phyloP scores from a whole-genome alignment of 2,888 invertebrate species.

The Pheosia gnoma region DNA sequence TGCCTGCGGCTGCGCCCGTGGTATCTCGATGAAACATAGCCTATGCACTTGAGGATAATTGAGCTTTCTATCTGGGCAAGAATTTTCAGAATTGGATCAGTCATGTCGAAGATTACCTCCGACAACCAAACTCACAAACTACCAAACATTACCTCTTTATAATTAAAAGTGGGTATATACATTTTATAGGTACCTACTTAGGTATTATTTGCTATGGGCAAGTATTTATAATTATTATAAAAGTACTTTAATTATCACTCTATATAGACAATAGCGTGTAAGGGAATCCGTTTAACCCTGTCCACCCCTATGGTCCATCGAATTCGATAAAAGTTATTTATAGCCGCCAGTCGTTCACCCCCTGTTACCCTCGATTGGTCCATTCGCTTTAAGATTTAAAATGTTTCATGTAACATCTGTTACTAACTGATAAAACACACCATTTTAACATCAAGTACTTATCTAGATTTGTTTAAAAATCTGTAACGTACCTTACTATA shows the following conservation, averaged over 20 bases:
- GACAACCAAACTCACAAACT: no score
- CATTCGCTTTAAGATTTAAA: conserved; percentile 30
- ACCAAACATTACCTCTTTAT: no score
- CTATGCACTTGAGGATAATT: no score
- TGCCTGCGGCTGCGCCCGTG: no score
- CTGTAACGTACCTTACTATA: no score
- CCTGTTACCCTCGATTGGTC: conserved; percentile 45
- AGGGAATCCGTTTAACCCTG: conserved; percentile 40
- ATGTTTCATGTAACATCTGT: conserved; percentile 36
- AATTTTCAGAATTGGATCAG: no score
- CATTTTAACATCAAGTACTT: not conserved
- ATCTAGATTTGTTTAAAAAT: not conserved
- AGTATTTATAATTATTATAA: not conserved
- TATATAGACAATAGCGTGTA: conserved; percentile 6
- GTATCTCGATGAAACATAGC: no score
- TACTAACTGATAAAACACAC: conserved; percentile 12
- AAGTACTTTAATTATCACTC: not conserved
- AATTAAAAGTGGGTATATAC: no score
- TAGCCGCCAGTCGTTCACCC: conserved; percentile 54
- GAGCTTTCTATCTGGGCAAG: no score
- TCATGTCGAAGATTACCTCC: no score
- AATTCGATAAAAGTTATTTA: conserved; percentile 75
- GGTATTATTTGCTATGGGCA: no score
- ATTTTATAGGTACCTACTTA: no score
- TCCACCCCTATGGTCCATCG: conserved; percentile 59